Evolutionary conservation across 2,888 invertebrate species (phyloP).

Genomic region (Drosophila pegasa): DNA sequence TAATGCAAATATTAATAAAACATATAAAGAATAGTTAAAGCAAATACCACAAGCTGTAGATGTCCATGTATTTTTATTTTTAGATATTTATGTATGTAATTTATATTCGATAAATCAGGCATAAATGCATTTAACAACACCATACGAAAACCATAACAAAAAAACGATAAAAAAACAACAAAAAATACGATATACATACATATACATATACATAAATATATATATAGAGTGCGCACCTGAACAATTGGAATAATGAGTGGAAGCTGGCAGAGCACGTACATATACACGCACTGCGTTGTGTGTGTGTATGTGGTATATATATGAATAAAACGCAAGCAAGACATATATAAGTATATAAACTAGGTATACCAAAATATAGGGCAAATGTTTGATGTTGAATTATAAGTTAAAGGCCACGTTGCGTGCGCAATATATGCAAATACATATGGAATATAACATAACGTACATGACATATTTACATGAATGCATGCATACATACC

Average conservation of each 20-base stretch:
- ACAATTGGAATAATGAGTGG: slow-evolving; percentile 14
- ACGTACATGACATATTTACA: slow-evolving; percentile 52
- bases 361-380: slow-evolving; percentile 67
- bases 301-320: slow-evolving; percentile 41
- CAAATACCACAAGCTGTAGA: slow-evolving; percentile 56
- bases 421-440: slow-evolving; percentile 64
- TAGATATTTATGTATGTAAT: slow-evolving; percentile 76
- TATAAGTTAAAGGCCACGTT: slow-evolving; percentile 69
- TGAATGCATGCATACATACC: slow-evolving; percentile 36
- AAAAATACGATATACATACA: slow-evolving; percentile 12
- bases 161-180: slow-evolving; percentile 12
- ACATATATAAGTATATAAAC: slow-evolving; percentile 42
- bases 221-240: slow-evolving; percentile 40
- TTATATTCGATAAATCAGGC: slow-evolving; percentile 70
- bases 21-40: slow-evolving; percentile 44
- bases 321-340: slow-evolving; percentile 35
- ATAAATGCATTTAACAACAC: slow-evolving; percentile 67
- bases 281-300: slow-evolving; percentile 3
- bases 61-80: slow-evolving; percentile 72
- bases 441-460: slow-evolving; percentile 54
- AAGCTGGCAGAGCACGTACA: slow-evolving; percentile 17
- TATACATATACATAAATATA: slow-evolving; percentile 11
- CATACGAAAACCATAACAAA: slow-evolving; percentile 34
- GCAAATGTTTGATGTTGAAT: slow-evolving; percentile 78
- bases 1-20: slow-evolving; percentile 47